A percentile compares a stretch with the other conserved stretches of the same genome.
phyloP scores from a whole-genome alignment of 1,140 invertebrate genomes.

The Cephus cinctus region DNA sequence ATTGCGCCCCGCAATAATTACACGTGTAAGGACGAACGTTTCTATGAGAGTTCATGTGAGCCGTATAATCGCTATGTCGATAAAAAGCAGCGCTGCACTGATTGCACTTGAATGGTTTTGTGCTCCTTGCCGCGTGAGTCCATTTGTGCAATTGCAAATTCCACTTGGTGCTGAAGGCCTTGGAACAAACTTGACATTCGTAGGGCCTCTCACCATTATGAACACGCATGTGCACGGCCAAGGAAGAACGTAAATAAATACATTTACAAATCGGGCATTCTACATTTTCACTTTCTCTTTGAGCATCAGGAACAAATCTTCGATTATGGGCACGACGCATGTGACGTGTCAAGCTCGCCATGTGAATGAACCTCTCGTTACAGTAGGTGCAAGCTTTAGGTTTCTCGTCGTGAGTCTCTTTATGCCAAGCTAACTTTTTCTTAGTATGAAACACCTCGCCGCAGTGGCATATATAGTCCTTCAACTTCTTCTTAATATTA shows the following conservation, averaged over 20 bases:
- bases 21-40: slow-evolving; percentile 82
- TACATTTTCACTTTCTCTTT: slow-evolving; percentile 67
- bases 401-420: slow-evolving; percentile 78
- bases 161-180: slow-evolving; percentile 84
- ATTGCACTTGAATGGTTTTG: slow-evolving; percentile 83
- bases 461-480: slow-evolving; percentile 79
- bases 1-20: slow-evolving; percentile 91
- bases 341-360: slow-evolving; percentile 77
- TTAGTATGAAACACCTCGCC: slow-evolving; percentile 79
- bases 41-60: slow-evolving; percentile 82
- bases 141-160: slow-evolving; percentile 85
- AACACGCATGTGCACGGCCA: slow-evolving; percentile 78
- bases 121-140: slow-evolving; percentile 81
- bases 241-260: slow-evolving; percentile 73
- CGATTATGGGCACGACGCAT: slow-evolving; percentile 78
- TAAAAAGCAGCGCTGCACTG: slow-evolving; percentile 82
- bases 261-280: slow-evolving; percentile 79
- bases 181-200: slow-evolving; percentile 80
- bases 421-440: slow-evolving; percentile 81
- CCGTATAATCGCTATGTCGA: slow-evolving; percentile 73
- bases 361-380: slow-evolving; percentile 80
- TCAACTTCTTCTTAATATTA: slow-evolving; percentile 65
- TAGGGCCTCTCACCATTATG: slow-evolving; percentile 74
- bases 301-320: slow-evolving; percentile 66
- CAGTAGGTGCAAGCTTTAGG: slow-evolving; percentile 82